A percentile compares a stretch with the other conserved stretches of the same genome.
Evolutionary conservation across 2,888 invertebrate species (phyloP).

Genomic region (Latrodectus hesperus): DNA sequence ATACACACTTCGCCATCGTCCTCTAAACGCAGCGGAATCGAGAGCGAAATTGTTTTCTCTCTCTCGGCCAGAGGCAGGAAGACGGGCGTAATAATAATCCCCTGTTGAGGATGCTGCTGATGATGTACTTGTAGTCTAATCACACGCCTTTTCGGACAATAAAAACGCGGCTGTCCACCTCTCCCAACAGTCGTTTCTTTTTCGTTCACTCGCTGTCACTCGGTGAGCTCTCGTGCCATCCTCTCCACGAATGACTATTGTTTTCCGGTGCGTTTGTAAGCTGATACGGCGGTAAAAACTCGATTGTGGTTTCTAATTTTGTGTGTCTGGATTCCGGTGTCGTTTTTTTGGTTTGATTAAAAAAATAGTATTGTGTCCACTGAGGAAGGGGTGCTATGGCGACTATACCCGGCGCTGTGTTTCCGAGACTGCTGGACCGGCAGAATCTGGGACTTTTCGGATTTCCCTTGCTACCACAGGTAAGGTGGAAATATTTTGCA

Average conservation of each 20-base stretch:
- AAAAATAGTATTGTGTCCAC: not conserved
- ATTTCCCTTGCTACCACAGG: slow-evolving; percentile 63
- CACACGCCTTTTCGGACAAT: slow-evolving; percentile 37
- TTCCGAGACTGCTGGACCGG: slow-evolving; percentile 62
- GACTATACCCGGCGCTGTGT: slow-evolving; percentile 59
- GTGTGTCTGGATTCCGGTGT: slow-evolving; percentile 24
- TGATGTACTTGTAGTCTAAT: slow-evolving; percentile 56
- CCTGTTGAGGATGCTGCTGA: slow-evolving; percentile 43
- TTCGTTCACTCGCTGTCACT: not conserved
- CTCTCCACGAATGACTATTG: not conserved
- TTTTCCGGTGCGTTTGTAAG: not conserved
- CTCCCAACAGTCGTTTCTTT: not conserved
- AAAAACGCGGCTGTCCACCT: slow-evolving; percentile 26
- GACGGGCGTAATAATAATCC: slow-evolving; percentile 15
- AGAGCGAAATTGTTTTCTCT: not conserved
- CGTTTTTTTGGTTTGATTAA: not conserved
- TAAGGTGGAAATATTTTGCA: slow-evolving; percentile 7
- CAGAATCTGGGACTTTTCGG: slow-evolving; percentile 67
- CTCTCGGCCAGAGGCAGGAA: slow-evolving; percentile 36
- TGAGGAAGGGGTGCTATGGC: slow-evolving; percentile 29
- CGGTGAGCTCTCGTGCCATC: slow-evolving; percentile 4
- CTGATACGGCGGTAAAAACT: too few species aligned
- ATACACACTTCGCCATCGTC: not conserved
- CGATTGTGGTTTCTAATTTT: not conserved
- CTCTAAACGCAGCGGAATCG: not conserved